phyloP scores from a whole-genome alignment of 2,797 vertebrate genomes.

The Epinephelus awoara region DNA sequence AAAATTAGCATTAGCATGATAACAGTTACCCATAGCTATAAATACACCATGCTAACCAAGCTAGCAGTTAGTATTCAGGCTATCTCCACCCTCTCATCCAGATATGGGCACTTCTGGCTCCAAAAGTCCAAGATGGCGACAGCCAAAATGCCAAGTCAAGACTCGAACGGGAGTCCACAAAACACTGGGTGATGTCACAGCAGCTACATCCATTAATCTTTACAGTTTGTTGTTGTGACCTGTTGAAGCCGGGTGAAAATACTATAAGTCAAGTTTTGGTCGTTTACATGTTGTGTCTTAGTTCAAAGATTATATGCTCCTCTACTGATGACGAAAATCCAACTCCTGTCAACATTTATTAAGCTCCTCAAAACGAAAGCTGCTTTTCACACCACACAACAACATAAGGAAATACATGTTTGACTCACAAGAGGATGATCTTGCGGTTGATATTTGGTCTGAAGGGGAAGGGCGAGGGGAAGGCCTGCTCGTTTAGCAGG shows the following conservation, averaged over 20 bases:
- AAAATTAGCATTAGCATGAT: too few relatives aligned
- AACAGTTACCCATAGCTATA: too few relatives aligned
- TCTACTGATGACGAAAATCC: not conserved
- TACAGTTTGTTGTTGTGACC: not conserved
- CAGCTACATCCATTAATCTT: too few relatives aligned
- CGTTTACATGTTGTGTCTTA: not conserved
- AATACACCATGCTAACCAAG: too few relatives aligned
- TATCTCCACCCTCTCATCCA: too few relatives aligned
- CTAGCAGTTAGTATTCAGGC: too few relatives aligned
- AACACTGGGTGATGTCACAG: too few relatives aligned
- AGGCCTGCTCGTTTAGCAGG: constrained; percentile 68
- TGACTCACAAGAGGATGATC: constrained; percentile 94
- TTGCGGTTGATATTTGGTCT: constrained; percentile 92
- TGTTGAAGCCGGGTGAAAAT: not conserved
- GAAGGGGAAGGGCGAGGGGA: constrained; percentile 92
- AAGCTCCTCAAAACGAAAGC: not conserved
- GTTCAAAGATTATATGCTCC: not conserved
- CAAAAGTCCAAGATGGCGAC: too few relatives aligned
- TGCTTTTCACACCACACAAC: not conserved
- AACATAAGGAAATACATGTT: not conserved
- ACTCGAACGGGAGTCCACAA: too few relatives aligned
- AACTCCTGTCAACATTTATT: not conserved
- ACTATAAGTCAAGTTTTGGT: too few relatives aligned
- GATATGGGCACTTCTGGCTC: too few relatives aligned
- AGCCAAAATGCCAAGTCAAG: too few relatives aligned